Base-by-base conservation (phyloP, 2,113 vertebrate genomes). In the Syngnathus floridae region DNA sequence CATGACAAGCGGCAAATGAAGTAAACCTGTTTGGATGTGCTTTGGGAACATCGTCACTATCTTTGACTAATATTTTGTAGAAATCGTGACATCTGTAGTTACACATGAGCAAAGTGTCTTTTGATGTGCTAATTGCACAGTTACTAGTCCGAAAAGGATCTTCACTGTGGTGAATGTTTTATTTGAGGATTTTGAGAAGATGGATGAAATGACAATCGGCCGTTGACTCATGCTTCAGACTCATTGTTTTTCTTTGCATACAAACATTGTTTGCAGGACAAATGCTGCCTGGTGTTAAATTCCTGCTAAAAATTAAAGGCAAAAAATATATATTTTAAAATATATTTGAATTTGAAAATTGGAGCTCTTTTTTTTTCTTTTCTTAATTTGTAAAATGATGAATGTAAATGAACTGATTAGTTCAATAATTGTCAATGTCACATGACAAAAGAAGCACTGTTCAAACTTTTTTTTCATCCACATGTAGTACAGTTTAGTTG, bases 1-100 rank as follows among this genome's bases (percentile, higher is more conserved):
- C 8, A 22, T 19, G 22, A 59, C n/a, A 7, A 21, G n/a, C n/a
- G 6, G 12, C 10, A 59, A 59, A n/a, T 59, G 57, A 22, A 43
- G n/a, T 26, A 1, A 43, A 61, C 21, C 5, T 3, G 40, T 22
- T 40, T 31, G 13, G 5, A 31, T 56, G 26, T 35, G 26, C 54
- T 56, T 12, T 0, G 5, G 35, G 16, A 58, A 37, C 56, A 37
- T 49, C n/a, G 17, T 37, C 7, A 19, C 16, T 19, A 37, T 19
- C 11, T 35, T 16, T 41, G 38, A 14, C n/a, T 13, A 12, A 41
- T 41, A 21, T 65, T 64, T 31, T 48, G 45, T 61, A 58, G 48
- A 40, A 62, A 60, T 54, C 21, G 62, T 58, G 19, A 48, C 22
- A 56, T 69, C 36, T 69, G 49, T 61, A 63, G 68, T 57, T 16